Evolutionary conservation across 2,888 invertebrate species (phyloP), one percentile per base, ranked within the genome.

Genomic region (Campaea margaritaria): DNA sequence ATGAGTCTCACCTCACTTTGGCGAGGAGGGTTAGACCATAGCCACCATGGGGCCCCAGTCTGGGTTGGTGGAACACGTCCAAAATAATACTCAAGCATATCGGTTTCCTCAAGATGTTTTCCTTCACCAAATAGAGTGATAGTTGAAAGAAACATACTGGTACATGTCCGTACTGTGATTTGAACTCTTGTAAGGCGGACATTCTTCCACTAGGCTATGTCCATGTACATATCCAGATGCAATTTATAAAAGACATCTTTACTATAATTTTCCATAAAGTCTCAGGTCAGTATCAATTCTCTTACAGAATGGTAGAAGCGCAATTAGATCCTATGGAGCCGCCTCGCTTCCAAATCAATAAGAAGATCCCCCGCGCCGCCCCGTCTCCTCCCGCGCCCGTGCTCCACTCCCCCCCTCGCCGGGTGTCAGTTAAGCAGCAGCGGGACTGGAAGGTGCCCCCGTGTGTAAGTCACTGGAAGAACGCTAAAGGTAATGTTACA

Each of bases 381-480:
- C 99, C 99, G 0, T 99, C 99, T 0, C 99, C 99, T 0, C 99
- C 99, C 14, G 99, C 99, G 8, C 99, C 99, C 0, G 99, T 99
- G 11, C 94, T 99, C 87, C 99, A 99, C 91, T 99, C 99, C 0
- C 99, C 99, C 0, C 99, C 99, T 0, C 94, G 99, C 53, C 96
- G 99, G 82, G 98, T 99, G 0, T 99, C 99, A 2, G 99, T 99
- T 0, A 99, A 99, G 81, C 99, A 99, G 82, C 99, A 99, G 83
- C 96, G 99, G 63, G 99, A 99, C 85, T 99, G 99, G 99, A 99
- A 99, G 90, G 94, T 94, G 58, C 99, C 99, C 8, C 99, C 99
- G 0, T 99, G 99, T 76, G 99, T 99, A 67, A 98, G 98, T 0
- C 99, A 99, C 83, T 99, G 99, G 99, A 99, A 99, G 91, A 99